These are phyloP conservation scores for Drosophila mimica DNA, from an alignment of 2,888 invertebrate species.

Conservation along the genomic window DNA sequence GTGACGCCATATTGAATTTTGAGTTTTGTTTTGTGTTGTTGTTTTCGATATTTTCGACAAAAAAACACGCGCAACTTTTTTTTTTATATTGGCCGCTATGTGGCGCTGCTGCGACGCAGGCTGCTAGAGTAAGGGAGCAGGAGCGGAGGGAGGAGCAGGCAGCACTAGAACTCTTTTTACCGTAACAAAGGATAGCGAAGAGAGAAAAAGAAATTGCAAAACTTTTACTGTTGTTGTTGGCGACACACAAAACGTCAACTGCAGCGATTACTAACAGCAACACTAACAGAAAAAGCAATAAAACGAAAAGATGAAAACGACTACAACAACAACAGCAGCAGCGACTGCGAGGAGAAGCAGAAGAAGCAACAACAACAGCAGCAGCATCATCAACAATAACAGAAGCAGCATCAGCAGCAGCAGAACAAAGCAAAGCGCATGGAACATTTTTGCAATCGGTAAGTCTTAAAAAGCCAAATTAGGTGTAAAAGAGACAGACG, in stretches of 20 bases:
- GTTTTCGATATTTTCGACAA: conserved; percentile 24
- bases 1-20: conserved; percentile 66
- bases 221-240: conserved; percentile 23
- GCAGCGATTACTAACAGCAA: conserved; percentile 20
- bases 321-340: conserved; percentile 15
- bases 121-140: conserved; percentile 21
- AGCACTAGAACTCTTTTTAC: conserved; percentile 29
- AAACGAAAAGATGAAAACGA: conserved; percentile 49
- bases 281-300: conserved; percentile 20
- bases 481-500: background rate
- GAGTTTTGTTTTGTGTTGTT: conserved; percentile 37
- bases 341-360: conserved; percentile 15
- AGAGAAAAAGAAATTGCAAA: conserved; percentile 19
- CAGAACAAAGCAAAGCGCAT: conserved; percentile 51
- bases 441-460: conserved; percentile 78
- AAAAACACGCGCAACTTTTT: conserved; percentile 1
- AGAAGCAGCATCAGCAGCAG: conserved; percentile 17
- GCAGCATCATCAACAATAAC: conserved; percentile 23
- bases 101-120: conserved; percentile 45
- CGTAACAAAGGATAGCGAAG: conserved; percentile 20
- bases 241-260: conserved; percentile 19
- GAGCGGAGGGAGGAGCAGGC: conserved; percentile 2
- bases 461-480: conserved; percentile 50
- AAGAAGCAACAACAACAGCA: conserved; percentile 11
- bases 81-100: conserved; percentile 38